Base-by-base conservation (phyloP, 2,888 invertebrate genomes). In the Hecatera dysodea region DNA sequence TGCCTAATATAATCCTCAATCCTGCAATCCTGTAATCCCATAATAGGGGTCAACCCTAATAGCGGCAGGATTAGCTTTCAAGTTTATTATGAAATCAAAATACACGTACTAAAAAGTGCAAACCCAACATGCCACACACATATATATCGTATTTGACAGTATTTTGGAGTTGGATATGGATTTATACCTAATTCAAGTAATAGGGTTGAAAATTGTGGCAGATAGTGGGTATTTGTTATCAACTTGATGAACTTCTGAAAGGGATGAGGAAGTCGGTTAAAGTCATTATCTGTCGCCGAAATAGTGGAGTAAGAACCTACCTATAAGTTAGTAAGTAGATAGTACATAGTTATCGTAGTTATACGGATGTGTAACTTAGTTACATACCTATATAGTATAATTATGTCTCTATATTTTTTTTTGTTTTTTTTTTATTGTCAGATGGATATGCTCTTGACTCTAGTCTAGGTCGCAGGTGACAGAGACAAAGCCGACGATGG, bases 191-290 rank as follows among this genome's bases (percentile, higher is more conserved):
- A 72, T 68, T 76, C 46, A 46, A 66, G n/a, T 48, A 67, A 63
- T 65, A 60, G 29, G 42, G 24, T 66, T 60, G 24, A 57, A 66
- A 60, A 42, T 68, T 64, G 57, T 59, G 57, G 46, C 57, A 66
- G 59, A 74, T 67, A 63, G 59, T 60, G 70, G 24, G 66, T 66
- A 69, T 78, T 57, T 67, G 64, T 74, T 67, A 70, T 73, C 74
- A 61, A 81, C 67, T 76, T 78, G 69, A 70, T 60, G 56, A 80
- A 80, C 68, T 80, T 75, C 63, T 64, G 59, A 67, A 67, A 62
- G 63, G 82, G 82, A 78, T 69, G 65, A 64, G 56, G 48, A 78
- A 78, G 78, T 80, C 68, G 33, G 68, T 52, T 67, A 78, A 80
- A 73, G 68, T 80, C 48, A 72, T 72, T 79, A 61, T 68, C 59